Base-by-base conservation (phyloP, 2,797 vertebrate species). In the Geotrypetes seraphini region DNA sequence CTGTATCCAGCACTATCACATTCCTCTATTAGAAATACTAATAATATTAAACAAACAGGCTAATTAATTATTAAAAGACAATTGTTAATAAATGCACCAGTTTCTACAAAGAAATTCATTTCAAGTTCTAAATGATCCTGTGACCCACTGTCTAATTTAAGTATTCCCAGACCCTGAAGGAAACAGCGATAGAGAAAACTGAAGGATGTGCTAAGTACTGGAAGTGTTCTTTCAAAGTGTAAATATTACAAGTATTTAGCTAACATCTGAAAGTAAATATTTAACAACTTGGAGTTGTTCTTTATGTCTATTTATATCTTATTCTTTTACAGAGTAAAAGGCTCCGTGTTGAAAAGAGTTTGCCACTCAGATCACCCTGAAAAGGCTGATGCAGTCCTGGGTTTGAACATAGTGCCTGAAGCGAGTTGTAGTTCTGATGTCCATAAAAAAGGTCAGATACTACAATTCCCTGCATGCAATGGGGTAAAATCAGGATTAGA, bases 231-330 rank as follows among this genome's bases (percentile, higher is more conserved):
- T n/a, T n/a, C n/a, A n/a, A n/a, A n/a, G n/a, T n/a, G n/a, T 39
- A 18, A 38, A 30, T 39, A 33, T 34, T 12, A 13, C 5, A 23
- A 15, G 37, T 24, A 28, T 15, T 57, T 47, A 38, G 38, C 19
- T 50, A 19, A 8, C 45, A 32, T 45, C 15, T 42, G 43, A 61
- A 51, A 54, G 43, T 38, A 63, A 31, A 28, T 28, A 29, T 36
- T 38, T 39, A 50, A 39, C n/a, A 0, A 5, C 30, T 57, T 32
- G 39, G 25, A 34, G 50, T n/a, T n/a, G n/a, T n/a, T n/a, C n/a
- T n/a, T n/a, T n/a, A n/a, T n/a, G n/a, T n/a, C n/a, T n/a, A n/a
- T n/a, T n/a, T n/a, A n/a, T n/a, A n/a, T n/a, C n/a, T n/a, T n/a
- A n/a, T n/a, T n/a, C n/a, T n/a, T n/a, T n/a, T n/a, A n/a, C n/a